phyloP scores from a whole-genome alignment of 2,888 invertebrate species.

The Tetrapedia diversipes region DNA sequence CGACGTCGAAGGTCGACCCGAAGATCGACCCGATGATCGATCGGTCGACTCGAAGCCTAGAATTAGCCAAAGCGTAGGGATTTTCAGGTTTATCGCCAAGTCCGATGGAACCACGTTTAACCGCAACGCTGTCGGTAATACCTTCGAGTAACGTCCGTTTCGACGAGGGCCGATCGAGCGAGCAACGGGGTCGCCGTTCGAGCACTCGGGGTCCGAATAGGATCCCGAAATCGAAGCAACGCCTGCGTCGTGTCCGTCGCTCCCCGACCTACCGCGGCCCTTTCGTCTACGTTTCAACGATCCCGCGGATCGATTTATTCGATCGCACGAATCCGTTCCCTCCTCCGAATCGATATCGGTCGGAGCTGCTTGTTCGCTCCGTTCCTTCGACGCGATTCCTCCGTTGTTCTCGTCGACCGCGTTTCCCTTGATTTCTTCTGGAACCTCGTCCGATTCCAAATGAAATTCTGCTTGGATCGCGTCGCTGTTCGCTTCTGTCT shows the following conservation, averaged over 20 bases:
- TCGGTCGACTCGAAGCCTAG: not conserved
- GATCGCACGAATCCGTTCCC: constrained; percentile 10
- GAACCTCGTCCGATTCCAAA: not conserved
- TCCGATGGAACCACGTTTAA: not conserved
- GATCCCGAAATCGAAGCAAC: constrained; percentile 64
- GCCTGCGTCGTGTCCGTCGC: constrained; percentile 52
- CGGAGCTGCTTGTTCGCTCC: not conserved
- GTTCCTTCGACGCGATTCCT: constrained; percentile 6
- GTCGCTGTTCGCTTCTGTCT: not conserved
- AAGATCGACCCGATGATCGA: not conserved
- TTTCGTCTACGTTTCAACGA: constrained; percentile 60
- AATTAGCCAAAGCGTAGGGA: too few relatives aligned
- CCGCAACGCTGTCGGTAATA: not conserved
- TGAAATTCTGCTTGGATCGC: constrained; percentile 6
- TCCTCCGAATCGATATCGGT: not conserved
- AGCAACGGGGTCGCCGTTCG: constrained; percentile 55
- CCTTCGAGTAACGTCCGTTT: constrained; percentile 18
- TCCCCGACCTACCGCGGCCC: constrained; percentile 38
- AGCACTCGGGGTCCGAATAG: constrained; percentile 73
- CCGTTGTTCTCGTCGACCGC: not conserved
- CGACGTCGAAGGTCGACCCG: too few relatives aligned
- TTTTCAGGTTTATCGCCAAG: not conserved
- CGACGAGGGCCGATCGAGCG: constrained; percentile 8
- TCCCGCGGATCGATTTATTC: constrained; percentile 43
- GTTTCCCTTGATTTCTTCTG: not conserved